Percentiles rank a stretch among this genome's conserved stretches.
Conservation (phyloP, 1,140 invertebrate species). For the Callitettix versicolor region DNA sequence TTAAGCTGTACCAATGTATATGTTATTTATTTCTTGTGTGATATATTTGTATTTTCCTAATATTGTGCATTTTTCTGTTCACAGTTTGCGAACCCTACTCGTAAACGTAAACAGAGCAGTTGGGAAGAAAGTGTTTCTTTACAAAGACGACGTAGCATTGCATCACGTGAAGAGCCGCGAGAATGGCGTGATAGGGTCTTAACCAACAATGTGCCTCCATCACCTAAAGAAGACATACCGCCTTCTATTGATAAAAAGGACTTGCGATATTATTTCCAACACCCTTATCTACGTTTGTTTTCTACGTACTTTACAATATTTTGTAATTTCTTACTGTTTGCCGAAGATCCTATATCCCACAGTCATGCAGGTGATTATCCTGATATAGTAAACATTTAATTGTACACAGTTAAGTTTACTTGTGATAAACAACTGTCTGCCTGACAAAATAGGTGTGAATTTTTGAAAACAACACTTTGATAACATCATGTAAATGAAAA, state of each 20-base stretch:
- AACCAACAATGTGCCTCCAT: slow-evolving; percentile 17
- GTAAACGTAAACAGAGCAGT: slow-evolving; percentile 12
- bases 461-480: too few species aligned
- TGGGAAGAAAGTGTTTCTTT: slow-evolving; percentile 25
- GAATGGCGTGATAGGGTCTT: slow-evolving; percentile 7
- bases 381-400: neutral
- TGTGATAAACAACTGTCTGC: too few species aligned
- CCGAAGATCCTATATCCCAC: slow-evolving; percentile 47
- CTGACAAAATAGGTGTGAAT: too few species aligned
- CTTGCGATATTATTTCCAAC: slow-evolving; percentile 43
- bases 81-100: neutral
- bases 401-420: too few species aligned
- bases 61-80: too few species aligned
- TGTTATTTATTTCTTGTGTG: too few species aligned
- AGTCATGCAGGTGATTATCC: slow-evolving; percentile 28
- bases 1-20: too few species aligned
- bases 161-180: slow-evolving; percentile 13
- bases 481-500: too few species aligned
- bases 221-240: slow-evolving; percentile 22
- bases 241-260: slow-evolving; percentile 35
- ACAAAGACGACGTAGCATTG: slow-evolving; percentile 21
- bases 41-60: too few species aligned
- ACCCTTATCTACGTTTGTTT: slow-evolving; percentile 41
- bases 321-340: slow-evolving; percentile 47
- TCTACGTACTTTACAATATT: slow-evolving; percentile 43